Conservation (phyloP, 2,113 vertebrate genomes). For the Equus quagga region DNA sequence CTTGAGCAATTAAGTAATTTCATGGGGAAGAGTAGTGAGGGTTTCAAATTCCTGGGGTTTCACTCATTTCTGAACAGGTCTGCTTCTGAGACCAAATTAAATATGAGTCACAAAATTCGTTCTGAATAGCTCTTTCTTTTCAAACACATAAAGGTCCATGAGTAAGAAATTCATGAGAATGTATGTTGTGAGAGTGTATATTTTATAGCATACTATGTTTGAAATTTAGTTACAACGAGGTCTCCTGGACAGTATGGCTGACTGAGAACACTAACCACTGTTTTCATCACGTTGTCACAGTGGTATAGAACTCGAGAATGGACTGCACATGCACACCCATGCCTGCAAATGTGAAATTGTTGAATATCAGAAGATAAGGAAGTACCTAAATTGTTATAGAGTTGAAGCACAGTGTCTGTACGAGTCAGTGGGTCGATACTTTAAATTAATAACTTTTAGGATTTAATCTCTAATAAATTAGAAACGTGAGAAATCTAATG, state of each 20-base stretch:
- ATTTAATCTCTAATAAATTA: background rate
- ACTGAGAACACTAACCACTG: background rate
- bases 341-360: background rate
- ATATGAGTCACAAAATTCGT: background rate
- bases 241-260: background rate
- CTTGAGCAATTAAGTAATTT: background rate
- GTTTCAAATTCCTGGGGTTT: background rate
- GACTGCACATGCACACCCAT: background rate
- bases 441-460: background rate
- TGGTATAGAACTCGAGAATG: background rate
- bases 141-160: background rate
- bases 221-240: background rate
- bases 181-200: background rate
- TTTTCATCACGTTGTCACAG: background rate
- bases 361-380: background rate
- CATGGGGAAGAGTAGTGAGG: background rate
- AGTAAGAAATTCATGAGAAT: constrained; percentile 18
- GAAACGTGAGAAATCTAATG: background rate
- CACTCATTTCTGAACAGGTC: background rate
- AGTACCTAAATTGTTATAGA: background rate
- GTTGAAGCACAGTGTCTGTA: background rate
- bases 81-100: background rate
- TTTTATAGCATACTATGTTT: background rate
- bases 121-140: background rate
- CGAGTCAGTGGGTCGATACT: background rate